Conservation (phyloP, 2,113 vertebrate genomes). For the Isurus oxyrinchus region DNA sequence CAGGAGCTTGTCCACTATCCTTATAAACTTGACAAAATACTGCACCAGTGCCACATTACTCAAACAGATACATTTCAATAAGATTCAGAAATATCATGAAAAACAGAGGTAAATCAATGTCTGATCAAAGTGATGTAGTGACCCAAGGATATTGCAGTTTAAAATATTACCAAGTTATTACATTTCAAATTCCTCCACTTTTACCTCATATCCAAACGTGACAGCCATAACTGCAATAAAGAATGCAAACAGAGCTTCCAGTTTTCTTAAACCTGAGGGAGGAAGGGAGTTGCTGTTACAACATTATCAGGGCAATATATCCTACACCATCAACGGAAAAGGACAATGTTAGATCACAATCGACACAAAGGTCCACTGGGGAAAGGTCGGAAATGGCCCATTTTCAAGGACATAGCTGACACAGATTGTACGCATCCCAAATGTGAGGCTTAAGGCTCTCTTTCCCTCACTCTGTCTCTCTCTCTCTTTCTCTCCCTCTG, state of each 20-base stretch:
- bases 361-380: not conserved
- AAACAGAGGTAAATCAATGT: not conserved
- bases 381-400: not conserved
- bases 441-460: not conserved
- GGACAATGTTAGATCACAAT: not conserved
- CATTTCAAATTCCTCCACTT: not conserved
- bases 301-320: too few relatives aligned
- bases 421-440: not conserved
- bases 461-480: too few relatives aligned
- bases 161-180: not conserved
- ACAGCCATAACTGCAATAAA: not conserved
- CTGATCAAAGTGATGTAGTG: not conserved
- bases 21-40: not conserved
- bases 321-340: too few relatives aligned
- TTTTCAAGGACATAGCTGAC: not conserved
- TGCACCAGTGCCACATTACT: not conserved
- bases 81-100: not conserved
- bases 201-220: conserved; percentile 20
- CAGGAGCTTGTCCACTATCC: not conserved
- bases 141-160: not conserved
- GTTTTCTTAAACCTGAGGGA: conserved; percentile 18
- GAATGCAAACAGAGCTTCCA: conserved; percentile 32
- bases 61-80: not conserved
- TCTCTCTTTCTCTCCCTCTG: not conserved
- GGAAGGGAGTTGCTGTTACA: not conserved